Evolutionary conservation across 2,113 vertebrate species (phyloP), one percentile per base, ranked within the genome.

Genomic region (Bothrops jararaca): DNA sequence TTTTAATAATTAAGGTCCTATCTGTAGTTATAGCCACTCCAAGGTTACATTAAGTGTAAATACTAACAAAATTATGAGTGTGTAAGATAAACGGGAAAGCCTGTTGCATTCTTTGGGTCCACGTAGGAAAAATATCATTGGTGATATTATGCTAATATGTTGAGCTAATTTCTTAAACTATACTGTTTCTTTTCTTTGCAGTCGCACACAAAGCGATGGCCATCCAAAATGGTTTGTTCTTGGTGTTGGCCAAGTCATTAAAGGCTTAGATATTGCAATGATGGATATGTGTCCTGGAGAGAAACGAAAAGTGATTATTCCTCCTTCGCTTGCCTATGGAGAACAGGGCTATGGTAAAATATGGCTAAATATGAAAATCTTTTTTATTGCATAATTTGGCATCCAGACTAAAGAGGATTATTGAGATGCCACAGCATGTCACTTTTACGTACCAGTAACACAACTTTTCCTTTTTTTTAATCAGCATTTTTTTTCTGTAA

Each of bases 201-300:
- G 99, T 96, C 99, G 99, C 39, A 98, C 98, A 0, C 98, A 99
- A 96, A 98, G 98, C 93, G 95, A 98, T 29, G 99, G 99, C 2
- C 98, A 99, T 93, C 99, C 99, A 34, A 99, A 99, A 96, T 99
- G 99, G 99, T 98, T 99, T 92, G 98, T 99, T 90, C 97, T 99
- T 96, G 99, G 99, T 53, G 98, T 99, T 20, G 99, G 99, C 91
- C 98, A 99, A 95, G 98, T 99, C 89, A 99, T 99, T 96, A 99
- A 99, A 94, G 99, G 99, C 52, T 98, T 99, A 13, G 99, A 99
- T 93, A 95, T 98, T 53, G 99, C 98, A 50, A 98, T 99, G 98
- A 95, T 97, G 95, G 98, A 97, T 58, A 99, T 99, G 99, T 99
- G 99, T 96, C 97, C 98, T 34, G 99, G 99, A 95, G 99, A 99